Percentiles rank a stretch among this genome's conserved stretches.
Evolutionary conservation across 2,888 invertebrate genomes (phyloP).

Genomic region (Escarpia spicata): DNA sequence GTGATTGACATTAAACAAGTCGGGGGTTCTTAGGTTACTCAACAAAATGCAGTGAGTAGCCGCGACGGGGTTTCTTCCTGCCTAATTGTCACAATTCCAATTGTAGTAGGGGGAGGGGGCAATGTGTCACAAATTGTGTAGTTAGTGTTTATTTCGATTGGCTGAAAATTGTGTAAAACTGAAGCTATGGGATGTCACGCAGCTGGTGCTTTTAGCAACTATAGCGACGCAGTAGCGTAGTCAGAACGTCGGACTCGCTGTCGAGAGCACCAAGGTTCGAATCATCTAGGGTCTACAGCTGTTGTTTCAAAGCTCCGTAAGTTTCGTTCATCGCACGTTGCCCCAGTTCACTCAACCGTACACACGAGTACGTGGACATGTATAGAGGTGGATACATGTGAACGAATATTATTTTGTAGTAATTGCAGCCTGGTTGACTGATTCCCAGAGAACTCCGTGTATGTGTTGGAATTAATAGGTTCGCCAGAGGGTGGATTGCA

Average conservation of each 20-base stretch:
- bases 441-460: not conserved
- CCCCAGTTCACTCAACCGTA: not conserved
- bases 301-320: not conserved
- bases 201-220: too few species aligned
- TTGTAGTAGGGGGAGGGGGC: too few species aligned
- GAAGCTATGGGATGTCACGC: too few species aligned
- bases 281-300: too few species aligned
- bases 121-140: too few species aligned
- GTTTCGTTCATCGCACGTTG: not conserved
- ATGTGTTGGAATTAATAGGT: not conserved
- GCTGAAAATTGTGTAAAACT: too few species aligned
- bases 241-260: not conserved
- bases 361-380: not conserved
- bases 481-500: not conserved
- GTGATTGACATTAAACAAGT: not conserved
- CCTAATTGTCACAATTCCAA: too few species aligned
- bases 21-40: too few species aligned
- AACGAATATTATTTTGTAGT: not conserved
- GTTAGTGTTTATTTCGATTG: too few species aligned
- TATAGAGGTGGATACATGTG: not conserved
- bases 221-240: not conserved
- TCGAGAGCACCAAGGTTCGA: not conserved
- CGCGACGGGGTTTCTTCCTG: too few species aligned
- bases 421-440: not conserved
- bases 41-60: too few species aligned